A percentile compares a stretch with the other conserved stretches of the same genome.
phyloP scores from a whole-genome alignment of 2,113 vertebrate species.

The Psilopogon haemacephalus region DNA sequence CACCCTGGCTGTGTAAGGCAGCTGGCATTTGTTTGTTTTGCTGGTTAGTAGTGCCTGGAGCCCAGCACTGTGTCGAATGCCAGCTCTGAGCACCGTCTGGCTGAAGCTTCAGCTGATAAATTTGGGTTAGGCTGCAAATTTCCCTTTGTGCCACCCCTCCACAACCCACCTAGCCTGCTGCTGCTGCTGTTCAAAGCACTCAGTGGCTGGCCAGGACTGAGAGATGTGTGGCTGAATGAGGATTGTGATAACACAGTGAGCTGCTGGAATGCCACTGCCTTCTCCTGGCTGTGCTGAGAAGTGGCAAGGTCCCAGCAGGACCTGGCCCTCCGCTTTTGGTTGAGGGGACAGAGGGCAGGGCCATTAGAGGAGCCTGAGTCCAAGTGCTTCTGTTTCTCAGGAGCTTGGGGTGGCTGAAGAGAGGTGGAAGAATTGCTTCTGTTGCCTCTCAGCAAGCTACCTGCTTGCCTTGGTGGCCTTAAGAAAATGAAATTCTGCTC shows the following conservation, averaged over 20 bases:
- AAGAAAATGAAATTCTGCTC: not conserved
- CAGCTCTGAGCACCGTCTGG: not conserved
- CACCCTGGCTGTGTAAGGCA: conserved; percentile 3
- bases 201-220: not conserved
- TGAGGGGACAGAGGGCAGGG: not conserved
- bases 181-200: not conserved
- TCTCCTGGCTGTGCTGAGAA: not conserved
- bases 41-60: conserved; percentile 11
- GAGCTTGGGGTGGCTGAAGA: not conserved
- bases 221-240: not conserved
- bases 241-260: not conserved
- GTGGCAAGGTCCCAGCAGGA: not conserved
- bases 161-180: too few species aligned
- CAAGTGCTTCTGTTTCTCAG: not conserved
- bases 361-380: not conserved
- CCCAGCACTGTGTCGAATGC: not conserved
- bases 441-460: not conserved
- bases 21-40: conserved; percentile 21
- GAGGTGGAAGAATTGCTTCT: not conserved
- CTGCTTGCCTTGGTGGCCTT: not conserved
- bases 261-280: not conserved
- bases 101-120: not conserved
- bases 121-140: not conserved
- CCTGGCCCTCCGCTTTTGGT: not conserved
- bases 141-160: not conserved